Percentiles rank a stretch among this genome's conserved stretches.
Conservation (phyloP, 2,888 invertebrate genomes). For the Eretmocerus hayati region DNA sequence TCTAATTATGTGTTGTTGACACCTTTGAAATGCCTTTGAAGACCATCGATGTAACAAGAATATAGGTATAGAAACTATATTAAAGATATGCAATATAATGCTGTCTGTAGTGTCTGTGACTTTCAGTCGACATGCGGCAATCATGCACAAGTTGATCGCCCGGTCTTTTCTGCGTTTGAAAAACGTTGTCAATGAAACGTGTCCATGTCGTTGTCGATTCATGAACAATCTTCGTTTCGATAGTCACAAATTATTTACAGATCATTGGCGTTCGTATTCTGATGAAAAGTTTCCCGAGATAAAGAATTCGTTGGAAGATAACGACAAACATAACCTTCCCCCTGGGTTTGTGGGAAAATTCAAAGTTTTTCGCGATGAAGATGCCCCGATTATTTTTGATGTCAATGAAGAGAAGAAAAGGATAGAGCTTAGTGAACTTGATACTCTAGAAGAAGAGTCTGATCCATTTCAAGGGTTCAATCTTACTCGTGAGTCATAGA, state of each 20-base stretch:
- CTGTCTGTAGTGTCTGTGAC: too few species aligned
- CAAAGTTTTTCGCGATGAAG: slow-evolving; percentile 64
- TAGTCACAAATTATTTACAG: too few species aligned
- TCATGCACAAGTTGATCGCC: slow-evolving; percentile 20
- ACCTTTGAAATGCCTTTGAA: too few species aligned
- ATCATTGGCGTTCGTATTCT: too few species aligned
- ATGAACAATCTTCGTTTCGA: slow-evolving; percentile 28
- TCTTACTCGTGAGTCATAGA: slow-evolving; percentile 51
- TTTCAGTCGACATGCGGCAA: too few species aligned
- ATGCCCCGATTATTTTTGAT: slow-evolving; percentile 64
- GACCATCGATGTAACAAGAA: too few species aligned
- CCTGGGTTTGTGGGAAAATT: slow-evolving; percentile 57
- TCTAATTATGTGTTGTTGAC: not conserved
- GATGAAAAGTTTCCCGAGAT: too few species aligned
- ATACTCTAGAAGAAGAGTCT: slow-evolving; percentile 39
- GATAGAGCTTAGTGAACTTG: slow-evolving; percentile 35
- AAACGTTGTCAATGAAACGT: too few species aligned
- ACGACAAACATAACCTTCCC: slow-evolving; percentile 25
- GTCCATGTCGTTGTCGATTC: slow-evolving; percentile 19
- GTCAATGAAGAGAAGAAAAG: slow-evolving; percentile 59
- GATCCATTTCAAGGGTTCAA: slow-evolving; percentile 61
- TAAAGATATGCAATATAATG: too few species aligned
- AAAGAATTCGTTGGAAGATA: slow-evolving; percentile 5
- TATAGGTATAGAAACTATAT: too few species aligned
- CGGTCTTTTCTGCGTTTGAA: slow-evolving; percentile 24